Evolutionary conservation across 2,797 vertebrate genomes (phyloP).

Genomic region (Thalassophryne amazonica): DNA sequence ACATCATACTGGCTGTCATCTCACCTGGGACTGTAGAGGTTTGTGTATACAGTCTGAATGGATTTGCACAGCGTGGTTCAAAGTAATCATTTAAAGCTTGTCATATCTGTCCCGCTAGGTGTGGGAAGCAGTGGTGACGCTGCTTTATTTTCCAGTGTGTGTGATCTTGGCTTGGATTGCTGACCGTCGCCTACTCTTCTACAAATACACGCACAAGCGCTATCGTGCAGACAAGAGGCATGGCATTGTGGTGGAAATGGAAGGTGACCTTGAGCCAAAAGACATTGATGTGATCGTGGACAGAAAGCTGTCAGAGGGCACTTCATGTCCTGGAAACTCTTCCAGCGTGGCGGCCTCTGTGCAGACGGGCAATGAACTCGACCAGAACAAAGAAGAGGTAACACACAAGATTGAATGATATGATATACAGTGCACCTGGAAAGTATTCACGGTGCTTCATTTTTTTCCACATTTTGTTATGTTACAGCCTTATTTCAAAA

Average conservation of each 20-base stretch:
- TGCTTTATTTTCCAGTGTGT: slow-evolving; percentile 92
- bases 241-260: slow-evolving; percentile 92
- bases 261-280: slow-evolving; percentile 84
- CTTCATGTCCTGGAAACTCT: slow-evolving; percentile 50
- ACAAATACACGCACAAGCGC: slow-evolving; percentile 92
- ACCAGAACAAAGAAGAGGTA: slow-evolving; percentile 87
- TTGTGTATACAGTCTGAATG: slow-evolving; percentile 1
- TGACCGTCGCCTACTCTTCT: slow-evolving; percentile 91
- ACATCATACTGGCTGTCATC: slow-evolving; percentile 91
- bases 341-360: slow-evolving; percentile 57
- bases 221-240: slow-evolving; percentile 93
- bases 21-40: slow-evolving; percentile 88
- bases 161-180: slow-evolving; percentile 94
- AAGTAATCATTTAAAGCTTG: background rate
- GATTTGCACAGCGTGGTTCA: background rate
- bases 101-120: slow-evolving; percentile 64
- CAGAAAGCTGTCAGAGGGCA: slow-evolving; percentile 72
- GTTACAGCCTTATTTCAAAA: too few relatives aligned
- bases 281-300: slow-evolving; percentile 85
- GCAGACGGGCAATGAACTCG: slow-evolving; percentile 81
- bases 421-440: too few relatives aligned
- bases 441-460: too few relatives aligned
- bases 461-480: too few relatives aligned
- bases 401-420: background rate
- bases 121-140: slow-evolving; percentile 90